Evolutionary conservation across 2,888 invertebrate genomes (phyloP).

Genomic region (Latheticus oryzae): DNA sequence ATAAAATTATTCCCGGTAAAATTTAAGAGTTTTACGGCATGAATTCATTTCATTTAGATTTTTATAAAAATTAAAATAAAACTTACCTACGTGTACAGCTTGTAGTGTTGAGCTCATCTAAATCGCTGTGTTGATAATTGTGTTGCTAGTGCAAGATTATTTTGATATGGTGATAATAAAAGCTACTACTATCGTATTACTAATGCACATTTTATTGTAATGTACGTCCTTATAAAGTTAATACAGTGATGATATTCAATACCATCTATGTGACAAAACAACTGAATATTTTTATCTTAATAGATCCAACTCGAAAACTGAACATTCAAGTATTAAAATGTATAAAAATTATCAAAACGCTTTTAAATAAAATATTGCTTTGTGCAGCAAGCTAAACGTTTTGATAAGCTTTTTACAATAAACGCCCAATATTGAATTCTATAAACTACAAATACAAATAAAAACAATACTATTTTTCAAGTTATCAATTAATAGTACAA

Average conservation of each 20-base stretch:
- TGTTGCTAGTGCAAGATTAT: conserved; percentile 29
- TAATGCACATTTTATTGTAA: conserved; percentile 45
- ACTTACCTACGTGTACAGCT: conserved; percentile 27
- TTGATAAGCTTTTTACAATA: conserved; percentile 40
- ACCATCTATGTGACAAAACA: conserved; percentile 37
- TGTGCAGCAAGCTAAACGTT: conserved; percentile 23
- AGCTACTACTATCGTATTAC: conserved; percentile 42
- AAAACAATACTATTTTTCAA: conserved; percentile 22
- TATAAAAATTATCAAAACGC: conserved; percentile 34
- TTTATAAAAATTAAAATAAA: conserved; percentile 6
- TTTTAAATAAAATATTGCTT: conserved; percentile 6
- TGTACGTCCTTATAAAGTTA: conserved; percentile 41
- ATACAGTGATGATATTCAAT: conserved; percentile 44
- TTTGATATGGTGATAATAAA: conserved; percentile 27
- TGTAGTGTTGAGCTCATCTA: conserved; percentile 19
- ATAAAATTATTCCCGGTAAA: no score
- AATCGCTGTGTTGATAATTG: conserved; percentile 9
- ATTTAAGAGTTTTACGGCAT: no score
- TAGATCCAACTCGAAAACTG: conserved; percentile 34
- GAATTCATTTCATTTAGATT: neutral
- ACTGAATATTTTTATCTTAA: conserved; percentile 28
- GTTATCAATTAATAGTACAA: conserved; percentile 43
- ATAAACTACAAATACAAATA: conserved; percentile 36
- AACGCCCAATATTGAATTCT: conserved; percentile 15
- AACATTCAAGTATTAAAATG: conserved; percentile 30